These are phyloP conservation scores for Pseudococcus jackbeardsleyi DNA, from an alignment of 2,888 invertebrate species.

Conservation along the genomic window DNA sequence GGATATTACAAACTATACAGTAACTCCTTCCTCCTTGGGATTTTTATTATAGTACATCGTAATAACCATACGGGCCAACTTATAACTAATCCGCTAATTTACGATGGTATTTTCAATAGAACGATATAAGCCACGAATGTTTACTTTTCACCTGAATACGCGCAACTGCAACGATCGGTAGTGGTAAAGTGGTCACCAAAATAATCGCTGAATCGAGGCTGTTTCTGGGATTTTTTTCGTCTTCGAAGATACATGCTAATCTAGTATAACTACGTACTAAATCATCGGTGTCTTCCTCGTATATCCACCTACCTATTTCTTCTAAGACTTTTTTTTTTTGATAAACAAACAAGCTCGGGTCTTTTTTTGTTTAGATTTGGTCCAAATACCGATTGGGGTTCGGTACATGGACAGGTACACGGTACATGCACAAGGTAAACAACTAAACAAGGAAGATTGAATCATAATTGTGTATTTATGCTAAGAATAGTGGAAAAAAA, in stretches of 20 bases:
- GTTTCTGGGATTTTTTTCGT: background rate
- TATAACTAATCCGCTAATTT: slow-evolving; percentile 36
- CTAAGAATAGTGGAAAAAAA: background rate
- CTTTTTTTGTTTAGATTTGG: background rate
- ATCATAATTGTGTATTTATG: slow-evolving; percentile 24
- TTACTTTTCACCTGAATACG: slow-evolving; percentile 41
- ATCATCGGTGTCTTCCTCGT: too few species aligned
- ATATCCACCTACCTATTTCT: background rate
- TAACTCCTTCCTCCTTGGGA: background rate
- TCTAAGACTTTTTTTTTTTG: background rate
- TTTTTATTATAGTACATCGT: slow-evolving; percentile 8
- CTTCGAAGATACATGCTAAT: background rate
- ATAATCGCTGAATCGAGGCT: background rate
- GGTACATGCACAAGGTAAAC: background rate
- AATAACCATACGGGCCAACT: background rate
- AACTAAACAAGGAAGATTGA: slow-evolving; percentile 14
- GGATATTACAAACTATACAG: background rate
- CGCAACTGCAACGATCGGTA: background rate
- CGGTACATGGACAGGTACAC: background rate
- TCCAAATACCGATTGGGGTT: background rate
- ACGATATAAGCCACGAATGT: background rate
- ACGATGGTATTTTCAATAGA: slow-evolving; percentile 16
- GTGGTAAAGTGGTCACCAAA: slow-evolving; percentile 10
- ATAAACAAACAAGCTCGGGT: background rate
- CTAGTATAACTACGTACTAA: too few species aligned